Evolutionary conservation across 2,888 invertebrate genomes (phyloP).

Genomic region (Eutolmus rufibarbis): DNA sequence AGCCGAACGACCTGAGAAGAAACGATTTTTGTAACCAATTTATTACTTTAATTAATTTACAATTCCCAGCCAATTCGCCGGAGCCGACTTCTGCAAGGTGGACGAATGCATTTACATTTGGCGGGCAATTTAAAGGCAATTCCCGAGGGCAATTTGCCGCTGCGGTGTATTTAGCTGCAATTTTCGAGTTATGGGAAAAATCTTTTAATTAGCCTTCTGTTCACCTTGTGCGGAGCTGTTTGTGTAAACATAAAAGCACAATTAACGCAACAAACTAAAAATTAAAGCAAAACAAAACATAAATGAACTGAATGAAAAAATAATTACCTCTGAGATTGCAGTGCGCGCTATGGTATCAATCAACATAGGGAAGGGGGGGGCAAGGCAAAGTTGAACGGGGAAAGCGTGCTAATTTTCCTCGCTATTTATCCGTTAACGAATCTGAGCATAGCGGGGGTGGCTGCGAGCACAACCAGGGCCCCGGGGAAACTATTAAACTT

Average conservation of each 20-base stretch:
- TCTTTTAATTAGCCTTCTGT: background rate
- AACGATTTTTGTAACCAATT: constrained; percentile 12
- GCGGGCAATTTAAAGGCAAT: background rate
- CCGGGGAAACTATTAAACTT: background rate
- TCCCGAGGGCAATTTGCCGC: background rate
- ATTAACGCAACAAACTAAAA: background rate
- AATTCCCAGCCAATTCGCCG: background rate
- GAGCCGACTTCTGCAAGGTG: background rate
- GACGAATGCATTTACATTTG: background rate
- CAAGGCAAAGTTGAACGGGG: background rate
- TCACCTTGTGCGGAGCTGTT: background rate
- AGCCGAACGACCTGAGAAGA: background rate
- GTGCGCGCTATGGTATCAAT: constrained; percentile 42
- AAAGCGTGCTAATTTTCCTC: background rate
- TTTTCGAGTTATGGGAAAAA: background rate
- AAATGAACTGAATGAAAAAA: constrained; percentile 7
- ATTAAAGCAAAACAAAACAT: background rate
- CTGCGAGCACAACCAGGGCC: background rate
- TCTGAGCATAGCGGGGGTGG: background rate
- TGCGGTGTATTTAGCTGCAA: background rate
- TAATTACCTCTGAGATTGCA: constrained; percentile 44
- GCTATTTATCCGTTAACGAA: background rate
- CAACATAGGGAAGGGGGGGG: constrained; percentile 43
- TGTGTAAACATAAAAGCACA: background rate
- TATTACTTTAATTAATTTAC: constrained; percentile 14